A percentile compares a stretch with the other conserved stretches of the same genome.
These are phyloP conservation scores for Equus przewalskii DNA, from an alignment of 2,113 vertebrate genomes.

Conservation along the genomic window DNA sequence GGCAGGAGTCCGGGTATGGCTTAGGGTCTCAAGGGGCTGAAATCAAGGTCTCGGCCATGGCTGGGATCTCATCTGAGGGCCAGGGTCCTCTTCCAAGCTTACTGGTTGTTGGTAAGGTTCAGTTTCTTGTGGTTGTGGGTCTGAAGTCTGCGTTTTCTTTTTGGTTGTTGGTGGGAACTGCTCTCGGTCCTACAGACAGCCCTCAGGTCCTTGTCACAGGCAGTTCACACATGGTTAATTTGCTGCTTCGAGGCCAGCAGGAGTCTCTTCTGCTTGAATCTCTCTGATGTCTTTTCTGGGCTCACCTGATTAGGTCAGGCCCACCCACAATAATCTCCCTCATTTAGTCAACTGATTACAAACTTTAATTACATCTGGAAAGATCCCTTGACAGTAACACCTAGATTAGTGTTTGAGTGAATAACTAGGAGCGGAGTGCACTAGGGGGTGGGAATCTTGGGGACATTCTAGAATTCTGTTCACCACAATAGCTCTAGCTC, in stretches of 20 bases:
- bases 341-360: neutral
- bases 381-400: neutral
- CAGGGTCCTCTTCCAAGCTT: neutral
- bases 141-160: neutral
- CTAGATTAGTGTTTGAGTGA: neutral
- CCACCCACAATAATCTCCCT: neutral
- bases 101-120: neutral
- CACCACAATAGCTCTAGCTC: neutral
- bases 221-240: neutral
- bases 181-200: neutral
- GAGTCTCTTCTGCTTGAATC: neutral
- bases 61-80: neutral
- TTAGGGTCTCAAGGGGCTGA: neutral
- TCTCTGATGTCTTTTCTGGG: neutral
- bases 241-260: neutral
- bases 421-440: neutral
- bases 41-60: neutral
- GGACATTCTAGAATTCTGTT: neutral
- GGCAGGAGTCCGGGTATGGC: neutral
- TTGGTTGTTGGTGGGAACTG: neutral
- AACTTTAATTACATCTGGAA: neutral
- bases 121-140: conserved; percentile 5
- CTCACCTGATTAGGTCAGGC: neutral
- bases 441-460: neutral
- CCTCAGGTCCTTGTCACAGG: neutral